Evolutionary conservation across 92 coral and sea anemone species (phyloP), one percentile per base, ranked within the genome.

Genomic region (Heteractis magnifica): DNA sequence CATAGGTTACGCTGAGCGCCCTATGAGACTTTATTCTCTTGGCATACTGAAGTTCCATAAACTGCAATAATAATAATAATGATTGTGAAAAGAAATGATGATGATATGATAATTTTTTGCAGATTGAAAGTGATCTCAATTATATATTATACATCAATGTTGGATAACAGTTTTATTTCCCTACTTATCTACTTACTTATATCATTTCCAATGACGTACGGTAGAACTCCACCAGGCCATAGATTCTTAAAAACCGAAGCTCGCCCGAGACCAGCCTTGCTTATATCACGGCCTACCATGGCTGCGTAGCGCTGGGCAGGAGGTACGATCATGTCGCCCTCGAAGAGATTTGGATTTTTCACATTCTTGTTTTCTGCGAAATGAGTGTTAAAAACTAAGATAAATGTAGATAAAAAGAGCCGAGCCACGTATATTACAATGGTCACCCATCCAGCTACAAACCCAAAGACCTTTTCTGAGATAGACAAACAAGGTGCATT

Each of bases 191-290:
- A 44, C 62, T 82, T 75, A 86, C 92, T 78, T 26, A 89, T 73
- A 19, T 65, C 75, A 50, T 78, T 65, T 18, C 80, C 92, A 20
- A 89, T 64, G 16, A 78, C 70, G 62, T 89, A 89, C 11, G 85
- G 84, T 23, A 89, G 81, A 14, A 89, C 92, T 2, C 78, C 92
- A 81, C 87, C 90, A 74, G 92, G 92, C 92, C 92, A 89, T 34
- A 86, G 85, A 48, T 89, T 89, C 53, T 89, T 89, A 0, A 81
- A 80, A 55, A 89, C 71, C 3, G 90, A 89, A 6, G 89, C 92
- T n/a, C 92, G 78, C 51, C 92, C 90, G 56, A 86, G 34, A 13
- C 90, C 92, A 23, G 90, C 88, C 48, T 82, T 89, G 80, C 92
- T 89, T 62, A 86, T 87, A 81, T 89, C 92, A 18, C 81, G 73